Conservation (phyloP, 2,797 vertebrate genomes). For the Tauraco hartlaubi region DNA sequence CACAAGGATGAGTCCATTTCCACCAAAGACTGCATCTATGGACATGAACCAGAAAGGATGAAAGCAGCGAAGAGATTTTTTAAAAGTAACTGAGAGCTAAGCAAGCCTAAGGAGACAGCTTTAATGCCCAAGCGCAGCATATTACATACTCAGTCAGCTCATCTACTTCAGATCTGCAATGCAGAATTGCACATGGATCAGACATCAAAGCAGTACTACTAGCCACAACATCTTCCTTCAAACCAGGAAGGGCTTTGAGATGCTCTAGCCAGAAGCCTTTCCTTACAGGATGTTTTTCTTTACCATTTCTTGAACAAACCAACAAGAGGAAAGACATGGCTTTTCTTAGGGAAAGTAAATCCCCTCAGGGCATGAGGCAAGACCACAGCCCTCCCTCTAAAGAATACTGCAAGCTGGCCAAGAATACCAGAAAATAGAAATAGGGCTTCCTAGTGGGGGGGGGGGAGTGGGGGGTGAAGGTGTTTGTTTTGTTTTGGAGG, state of each 20-base stretch:
- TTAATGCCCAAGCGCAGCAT: not conserved
- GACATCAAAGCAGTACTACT: not conserved
- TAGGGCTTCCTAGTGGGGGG: not conserved
- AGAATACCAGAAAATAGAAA: not conserved
- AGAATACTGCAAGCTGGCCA: not conserved
- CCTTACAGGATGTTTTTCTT: not conserved
- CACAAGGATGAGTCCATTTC: not conserved
- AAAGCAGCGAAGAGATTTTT: not conserved
- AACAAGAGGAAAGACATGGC: not conserved
- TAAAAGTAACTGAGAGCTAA: not conserved
- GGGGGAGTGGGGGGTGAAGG: rapidly evolving
- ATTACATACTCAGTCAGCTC: not conserved
- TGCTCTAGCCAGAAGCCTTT: not conserved
- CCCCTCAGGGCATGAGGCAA: not conserved
- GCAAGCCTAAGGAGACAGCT: not conserved
- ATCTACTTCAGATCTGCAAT: not conserved
- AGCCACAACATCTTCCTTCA: not conserved
- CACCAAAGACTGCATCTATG: not conserved
- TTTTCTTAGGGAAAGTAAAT: not conserved
- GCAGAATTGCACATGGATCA: not conserved
- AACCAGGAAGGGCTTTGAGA: not conserved
- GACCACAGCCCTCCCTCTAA: not conserved
- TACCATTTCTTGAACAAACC: not conserved
- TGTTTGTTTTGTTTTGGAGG: not conserved
- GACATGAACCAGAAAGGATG: not conserved